Evolutionary conservation across 1,140 invertebrate species (phyloP), one percentile per base, ranked within the genome.

Genomic region (Meteorus sp.): DNA sequence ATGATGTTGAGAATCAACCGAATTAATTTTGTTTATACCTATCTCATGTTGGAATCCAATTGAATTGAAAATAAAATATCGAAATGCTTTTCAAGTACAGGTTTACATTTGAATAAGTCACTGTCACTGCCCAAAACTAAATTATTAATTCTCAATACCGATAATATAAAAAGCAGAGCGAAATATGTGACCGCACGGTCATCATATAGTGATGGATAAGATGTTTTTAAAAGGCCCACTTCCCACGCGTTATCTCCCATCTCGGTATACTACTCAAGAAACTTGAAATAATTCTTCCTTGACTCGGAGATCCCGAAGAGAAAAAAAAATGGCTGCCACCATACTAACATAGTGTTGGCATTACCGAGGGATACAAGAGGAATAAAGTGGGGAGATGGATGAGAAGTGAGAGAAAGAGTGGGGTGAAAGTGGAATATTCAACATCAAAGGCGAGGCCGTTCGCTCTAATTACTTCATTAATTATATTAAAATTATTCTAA

Each of bases 201-300:
- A n/a, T n/a, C n/a, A n/a, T n/a, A n/a, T n/a, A n/a, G n/a, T 39
- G 35, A 13, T n/a, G 8, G 35, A 39, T 8, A 11, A 15, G 35
- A 39, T n/a, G 35, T 39, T 35, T 22, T 35, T 48, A 25, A 37
- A 17, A 48, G 47, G 37, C 45, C 45, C 56, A 58, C 56, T 58
- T 58, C 48, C 48, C 56, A 43, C 52, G 33, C 45, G 37, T 51
- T 58, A 58, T 58, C 56, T 58, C 22, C n/a, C 20, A 51, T 50
- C 47, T 19, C 45, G 48, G 35, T 31, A 41, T 33, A 51, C 25
- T 25, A 39, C 11, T 5, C 8, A 4, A 50, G 33, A 22, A 31
- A 31, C 17, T 54, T 22, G 15, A 39, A 22, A 54, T 39, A 55
- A 22, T 59, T 56, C 43, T 60, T 47, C 29, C 31, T 37, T 48